phyloP scores from a whole-genome alignment of 2,888 invertebrate species.

The Lithophane socia region DNA sequence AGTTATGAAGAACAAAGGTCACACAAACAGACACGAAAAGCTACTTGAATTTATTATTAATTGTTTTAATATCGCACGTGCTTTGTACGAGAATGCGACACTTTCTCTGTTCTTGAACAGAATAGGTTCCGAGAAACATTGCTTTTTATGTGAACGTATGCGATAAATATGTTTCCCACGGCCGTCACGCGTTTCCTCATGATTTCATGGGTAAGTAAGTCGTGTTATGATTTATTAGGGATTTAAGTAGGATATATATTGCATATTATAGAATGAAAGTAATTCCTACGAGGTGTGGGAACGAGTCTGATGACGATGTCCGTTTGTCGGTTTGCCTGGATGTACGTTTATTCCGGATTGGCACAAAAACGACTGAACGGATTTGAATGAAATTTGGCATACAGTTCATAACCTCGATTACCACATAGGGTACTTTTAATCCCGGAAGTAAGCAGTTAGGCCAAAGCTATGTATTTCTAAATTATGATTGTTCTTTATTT shows the following conservation, averaged over 20 bases:
- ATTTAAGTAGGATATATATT: neutral
- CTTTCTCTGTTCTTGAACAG: slow-evolving; percentile 46
- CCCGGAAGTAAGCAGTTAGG: neutral
- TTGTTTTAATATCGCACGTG: slow-evolving; percentile 39
- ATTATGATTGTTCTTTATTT: neutral
- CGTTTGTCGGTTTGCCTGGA: neutral
- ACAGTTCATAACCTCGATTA: neutral
- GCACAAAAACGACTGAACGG: neutral
- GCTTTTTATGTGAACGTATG: slow-evolving; percentile 23
- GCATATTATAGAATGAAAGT: too few species aligned
- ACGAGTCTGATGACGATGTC: neutral
- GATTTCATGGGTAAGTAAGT: slow-evolving; percentile 15
- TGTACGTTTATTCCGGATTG: neutral
- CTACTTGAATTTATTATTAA: too few species aligned
- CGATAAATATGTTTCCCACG: slow-evolving; percentile 57
- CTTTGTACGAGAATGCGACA: slow-evolving; percentile 23
- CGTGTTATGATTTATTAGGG: neutral
- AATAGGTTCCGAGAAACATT: slow-evolving; percentile 47
- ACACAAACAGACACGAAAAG: too few species aligned
- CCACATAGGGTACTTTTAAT: too few species aligned
- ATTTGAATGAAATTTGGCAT: neutral
- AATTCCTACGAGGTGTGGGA: neutral
- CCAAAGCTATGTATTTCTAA: too few species aligned
- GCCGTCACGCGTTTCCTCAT: slow-evolving; percentile 44
- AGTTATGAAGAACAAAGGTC: too few species aligned